Evolutionary conservation across 2,888 invertebrate genomes (phyloP).

Genomic region (Malthinus seriepunctatus): DNA sequence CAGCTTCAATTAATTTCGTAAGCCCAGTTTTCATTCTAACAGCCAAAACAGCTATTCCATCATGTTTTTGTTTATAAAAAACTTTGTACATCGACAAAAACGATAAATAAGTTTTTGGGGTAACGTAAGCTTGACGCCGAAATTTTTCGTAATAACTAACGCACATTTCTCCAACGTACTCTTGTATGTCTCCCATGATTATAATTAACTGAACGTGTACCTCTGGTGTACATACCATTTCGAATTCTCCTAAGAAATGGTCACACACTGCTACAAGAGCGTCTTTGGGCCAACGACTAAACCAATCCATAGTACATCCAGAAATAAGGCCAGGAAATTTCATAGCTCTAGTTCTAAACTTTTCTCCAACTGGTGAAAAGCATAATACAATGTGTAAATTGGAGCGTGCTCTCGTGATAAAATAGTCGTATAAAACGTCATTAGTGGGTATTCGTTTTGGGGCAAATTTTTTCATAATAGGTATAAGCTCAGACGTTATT

Average conservation of each 20-base stretch:
- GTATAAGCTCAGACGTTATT: conserved; percentile 73
- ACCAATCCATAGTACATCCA: conserved; percentile 92
- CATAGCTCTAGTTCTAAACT: conserved; percentile 81
- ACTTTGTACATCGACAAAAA: conserved; percentile 82
- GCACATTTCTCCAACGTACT: conserved; percentile 76
- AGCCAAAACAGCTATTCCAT: conserved; percentile 73
- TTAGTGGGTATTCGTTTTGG: conserved; percentile 78
- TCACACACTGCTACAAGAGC: conserved; percentile 82
- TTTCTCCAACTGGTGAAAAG: conserved; percentile 90
- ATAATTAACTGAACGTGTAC: conserved; percentile 76
- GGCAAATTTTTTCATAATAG: conserved; percentile 79
- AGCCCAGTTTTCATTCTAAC: conserved; percentile 86
- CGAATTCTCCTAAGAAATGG: conserved; percentile 72
- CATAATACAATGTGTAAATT: conserved; percentile 85
- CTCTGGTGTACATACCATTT: conserved; percentile 61
- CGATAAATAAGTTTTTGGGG: conserved; percentile 87
- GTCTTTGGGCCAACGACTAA: conserved; percentile 85
- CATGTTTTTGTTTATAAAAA: conserved; percentile 74
- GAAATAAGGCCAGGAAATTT: conserved; percentile 92
- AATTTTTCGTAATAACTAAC: conserved; percentile 76
- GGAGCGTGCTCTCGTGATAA: conserved; percentile 75
- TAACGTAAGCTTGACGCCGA: conserved; percentile 83
- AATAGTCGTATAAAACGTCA: conserved; percentile 85
- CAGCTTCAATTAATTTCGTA: conserved; percentile 83
- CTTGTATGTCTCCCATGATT: conserved; percentile 83